Base-by-base conservation (phyloP, 2,888 invertebrate species). In the Watsonalla binaria region DNA sequence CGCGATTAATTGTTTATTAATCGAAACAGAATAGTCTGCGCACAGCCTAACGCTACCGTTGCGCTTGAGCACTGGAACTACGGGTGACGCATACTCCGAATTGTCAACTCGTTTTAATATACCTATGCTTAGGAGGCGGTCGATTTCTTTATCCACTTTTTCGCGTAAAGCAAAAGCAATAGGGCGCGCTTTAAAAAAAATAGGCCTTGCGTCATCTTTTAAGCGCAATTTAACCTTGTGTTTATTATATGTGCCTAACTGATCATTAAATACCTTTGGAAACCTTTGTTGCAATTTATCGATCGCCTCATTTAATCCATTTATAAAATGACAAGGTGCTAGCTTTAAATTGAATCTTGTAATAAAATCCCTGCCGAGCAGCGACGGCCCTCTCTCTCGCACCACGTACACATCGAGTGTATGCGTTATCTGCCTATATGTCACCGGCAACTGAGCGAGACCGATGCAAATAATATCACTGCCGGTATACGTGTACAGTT, bases 371-470 rank as follows among this genome's bases (percentile, higher is more conserved):
- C 24, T 24, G 24, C 24, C 24, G 24, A 24, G 24, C 24, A 24
- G 24, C 24, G 65, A 61, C 6, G 65, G 63, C 0, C 65, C 67
- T 8, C 66, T 66, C 46, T 61, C 53, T 0, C 56, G 57, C 0
- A 70, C 57, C 0, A 70, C 62, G 33, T 60, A 58, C 0, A 65
- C 46, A 42, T 55, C 45, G 0, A 68, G 47, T 0, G 9, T 6
- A n/a, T 54, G 58, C 6, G 60, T 56, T 47, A 37, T 35, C 0
- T 49, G 56, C 9, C 7, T 37, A 34, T 62, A 70, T 5, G 15
- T 46, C 0, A 65, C 53, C 0, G 58, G 48, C 6, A 37, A 6
- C 8, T 13, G 46, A 7, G 49, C 57, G 2, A 47, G 39, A 7
- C 68, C 65, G 9, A 59, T 0, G 53, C 62, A 63, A 0, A 1